phyloP scores from a whole-genome alignment of 2,113 vertebrate species.

The Grammomys surdaster region DNA sequence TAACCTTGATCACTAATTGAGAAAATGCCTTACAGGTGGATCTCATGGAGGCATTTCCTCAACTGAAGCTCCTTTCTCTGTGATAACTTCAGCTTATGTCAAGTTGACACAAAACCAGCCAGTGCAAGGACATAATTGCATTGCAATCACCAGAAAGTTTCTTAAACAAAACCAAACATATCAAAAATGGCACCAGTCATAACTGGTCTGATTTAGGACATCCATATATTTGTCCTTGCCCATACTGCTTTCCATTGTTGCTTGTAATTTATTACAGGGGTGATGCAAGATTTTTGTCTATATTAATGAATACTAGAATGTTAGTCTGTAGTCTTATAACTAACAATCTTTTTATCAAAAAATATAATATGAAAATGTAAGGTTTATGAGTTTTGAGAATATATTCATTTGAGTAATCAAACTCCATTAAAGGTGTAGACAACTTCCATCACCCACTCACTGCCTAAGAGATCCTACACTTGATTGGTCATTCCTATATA shows the following conservation, averaged over 20 bases:
- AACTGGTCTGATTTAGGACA: constrained; percentile 1
- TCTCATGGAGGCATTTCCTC: too few relatives aligned
- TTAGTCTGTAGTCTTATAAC: background rate
- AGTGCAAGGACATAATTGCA: background rate
- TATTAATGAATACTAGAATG: background rate
- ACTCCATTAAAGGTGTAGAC: background rate
- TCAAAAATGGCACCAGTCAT: background rate
- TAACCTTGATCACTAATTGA: too few relatives aligned
- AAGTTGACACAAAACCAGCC: too few relatives aligned
- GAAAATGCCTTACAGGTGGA: too few relatives aligned
- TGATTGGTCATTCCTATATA: background rate
- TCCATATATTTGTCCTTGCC: background rate
- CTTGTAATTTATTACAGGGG: constrained; percentile 16
- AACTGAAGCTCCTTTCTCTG: too few relatives aligned
- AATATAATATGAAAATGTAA: background rate
- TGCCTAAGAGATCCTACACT: background rate
- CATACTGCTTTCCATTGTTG: background rate
- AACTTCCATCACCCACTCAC: background rate
- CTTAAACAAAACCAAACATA: background rate
- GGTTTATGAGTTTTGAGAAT: background rate
- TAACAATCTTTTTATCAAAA: constrained; percentile 6
- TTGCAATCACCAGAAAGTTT: background rate
- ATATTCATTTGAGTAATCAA: background rate
- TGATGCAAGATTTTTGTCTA: background rate
- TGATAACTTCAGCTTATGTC: too few relatives aligned